Conservation (phyloP, 2,797 vertebrate genomes). For the Botia kubotai region DNA sequence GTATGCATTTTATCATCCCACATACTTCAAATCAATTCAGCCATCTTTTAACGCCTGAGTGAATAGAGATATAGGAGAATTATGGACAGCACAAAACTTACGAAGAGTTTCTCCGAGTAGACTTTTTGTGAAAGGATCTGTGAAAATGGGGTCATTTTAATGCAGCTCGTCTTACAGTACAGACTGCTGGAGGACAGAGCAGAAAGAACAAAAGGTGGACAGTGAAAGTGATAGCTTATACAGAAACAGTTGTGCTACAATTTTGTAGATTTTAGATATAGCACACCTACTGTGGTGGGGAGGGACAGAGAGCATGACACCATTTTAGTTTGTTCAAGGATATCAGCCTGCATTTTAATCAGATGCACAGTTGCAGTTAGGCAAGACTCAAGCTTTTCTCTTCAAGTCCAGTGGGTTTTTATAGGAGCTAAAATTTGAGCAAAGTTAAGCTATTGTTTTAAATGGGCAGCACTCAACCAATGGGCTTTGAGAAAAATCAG, state of each 20-base stretch:
- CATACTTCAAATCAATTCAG: slow-evolving; percentile 4
- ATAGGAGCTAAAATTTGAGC: slow-evolving; percentile 24
- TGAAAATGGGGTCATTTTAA: slow-evolving; percentile 12
- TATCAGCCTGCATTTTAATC: background rate
- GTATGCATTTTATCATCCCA: slow-evolving; percentile 8
- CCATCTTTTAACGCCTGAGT: slow-evolving; percentile 61
- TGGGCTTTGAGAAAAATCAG: slow-evolving; percentile 18
- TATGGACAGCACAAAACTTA: background rate
- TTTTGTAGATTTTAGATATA: slow-evolving; percentile 21
- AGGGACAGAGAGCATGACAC: background rate
- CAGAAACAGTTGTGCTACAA: background rate
- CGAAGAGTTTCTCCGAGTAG: slow-evolving; percentile 32
- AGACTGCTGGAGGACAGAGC: slow-evolving; percentile 11
- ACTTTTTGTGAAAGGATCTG: background rate
- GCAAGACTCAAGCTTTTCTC: background rate
- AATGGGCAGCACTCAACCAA: slow-evolving; percentile 31
- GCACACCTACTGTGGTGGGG: background rate
- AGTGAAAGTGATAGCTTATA: background rate
- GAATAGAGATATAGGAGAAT: slow-evolving; percentile 13
- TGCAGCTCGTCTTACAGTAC: slow-evolving; percentile 14
- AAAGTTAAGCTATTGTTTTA: slow-evolving; percentile 38
- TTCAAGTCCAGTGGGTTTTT: background rate
- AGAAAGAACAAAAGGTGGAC: slow-evolving; percentile 24
- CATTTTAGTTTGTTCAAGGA: background rate
- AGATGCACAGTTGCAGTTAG: background rate